Conservation (phyloP, 2,888 invertebrate genomes). For the Cantharis rustica region DNA sequence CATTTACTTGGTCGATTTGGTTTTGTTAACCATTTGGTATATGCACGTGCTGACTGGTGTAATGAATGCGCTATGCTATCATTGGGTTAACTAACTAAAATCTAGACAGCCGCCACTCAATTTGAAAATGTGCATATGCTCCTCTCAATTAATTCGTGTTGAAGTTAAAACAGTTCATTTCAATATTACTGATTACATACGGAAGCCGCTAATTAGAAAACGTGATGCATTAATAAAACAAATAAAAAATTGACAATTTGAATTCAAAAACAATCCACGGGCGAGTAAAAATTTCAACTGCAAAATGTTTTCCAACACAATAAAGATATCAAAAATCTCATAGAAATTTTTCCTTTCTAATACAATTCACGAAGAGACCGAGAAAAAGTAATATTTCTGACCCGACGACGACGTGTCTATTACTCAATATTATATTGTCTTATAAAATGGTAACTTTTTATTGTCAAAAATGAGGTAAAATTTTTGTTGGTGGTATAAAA, state of each 20-base stretch:
- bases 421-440: background rate
- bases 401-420: background rate
- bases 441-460: background rate
- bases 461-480: background rate
- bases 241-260: background rate
- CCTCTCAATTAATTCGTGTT: conserved; percentile 13
- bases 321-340: background rate
- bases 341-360: background rate
- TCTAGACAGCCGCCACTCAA: conserved; percentile 7
- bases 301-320: background rate
- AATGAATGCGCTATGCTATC: conserved; percentile 10
- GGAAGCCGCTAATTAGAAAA: background rate
- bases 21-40: conserved; percentile 14
- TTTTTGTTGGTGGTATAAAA: background rate
- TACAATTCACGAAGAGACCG: background rate
- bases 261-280: background rate
- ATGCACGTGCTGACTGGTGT: conserved; percentile 6
- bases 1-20: conserved; percentile 12
- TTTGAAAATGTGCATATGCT: conserved; percentile 20
- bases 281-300: background rate
- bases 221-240: background rate
- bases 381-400: background rate
- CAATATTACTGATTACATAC: conserved; percentile 3
- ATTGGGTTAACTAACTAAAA: conserved; percentile 14
- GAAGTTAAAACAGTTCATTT: conserved; percentile 7